Evolutionary conservation across 2,113 vertebrate species (phyloP).

Genomic region (Anser cygnoides): DNA sequence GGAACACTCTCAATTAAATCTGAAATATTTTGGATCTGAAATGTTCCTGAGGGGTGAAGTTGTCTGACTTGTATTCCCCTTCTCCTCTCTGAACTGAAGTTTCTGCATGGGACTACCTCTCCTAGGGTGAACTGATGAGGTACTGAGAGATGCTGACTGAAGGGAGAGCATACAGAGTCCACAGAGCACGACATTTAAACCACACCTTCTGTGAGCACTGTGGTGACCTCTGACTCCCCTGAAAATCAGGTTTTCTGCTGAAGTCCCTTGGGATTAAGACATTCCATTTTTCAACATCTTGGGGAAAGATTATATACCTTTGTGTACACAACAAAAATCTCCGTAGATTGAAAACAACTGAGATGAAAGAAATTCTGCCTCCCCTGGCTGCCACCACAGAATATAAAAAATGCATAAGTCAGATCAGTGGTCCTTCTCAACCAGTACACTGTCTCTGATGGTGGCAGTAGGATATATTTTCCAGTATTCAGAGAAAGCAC

Average conservation of each 20-base stretch:
- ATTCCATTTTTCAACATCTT: not conserved
- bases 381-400: not conserved
- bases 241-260: not conserved
- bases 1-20: not conserved
- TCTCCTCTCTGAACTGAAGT: not conserved
- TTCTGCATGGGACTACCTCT: not conserved
- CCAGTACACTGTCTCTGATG: not conserved
- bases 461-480: not conserved
- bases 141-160: not conserved
- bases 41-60: not conserved
- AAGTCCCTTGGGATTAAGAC: not conserved
- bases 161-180: not conserved
- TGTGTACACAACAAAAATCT: not conserved
- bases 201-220: rapidly evolving
- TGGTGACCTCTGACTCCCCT: not conserved
- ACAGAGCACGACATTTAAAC: not conserved
- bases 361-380: not conserved
- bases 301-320: not conserved
- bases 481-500: not conserved
- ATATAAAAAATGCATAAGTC: not conserved
- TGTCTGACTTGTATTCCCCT: not conserved
- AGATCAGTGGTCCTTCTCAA: not conserved
- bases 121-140: not conserved
- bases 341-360: not conserved
- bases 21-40: slow-evolving; percentile 1